Conservation (phyloP, 2,888 invertebrate genomes). For the Autographa pulchrina region DNA sequence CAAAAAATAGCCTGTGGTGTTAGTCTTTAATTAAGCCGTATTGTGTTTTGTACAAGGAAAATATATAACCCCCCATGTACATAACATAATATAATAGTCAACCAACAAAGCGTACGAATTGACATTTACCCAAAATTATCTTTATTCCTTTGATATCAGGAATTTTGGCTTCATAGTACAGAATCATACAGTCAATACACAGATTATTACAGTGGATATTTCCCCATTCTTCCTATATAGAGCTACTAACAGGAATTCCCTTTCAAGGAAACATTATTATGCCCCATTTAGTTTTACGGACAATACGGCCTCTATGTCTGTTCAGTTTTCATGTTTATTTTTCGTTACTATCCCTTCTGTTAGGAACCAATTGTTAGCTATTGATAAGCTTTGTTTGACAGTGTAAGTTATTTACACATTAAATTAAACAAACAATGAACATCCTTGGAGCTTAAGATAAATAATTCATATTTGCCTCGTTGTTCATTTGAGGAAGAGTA, state of each 20-base stretch:
- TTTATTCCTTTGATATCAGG: too few relatives aligned
- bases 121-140: too few relatives aligned
- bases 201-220: slow-evolving; percentile 42
- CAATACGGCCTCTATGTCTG: slow-evolving; percentile 16
- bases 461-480: slow-evolving; percentile 40
- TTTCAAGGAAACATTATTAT: slow-evolving; percentile 60
- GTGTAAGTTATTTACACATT: slow-evolving; percentile 14
- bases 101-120: too few relatives aligned
- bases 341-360: background rate
- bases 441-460: slow-evolving; percentile 46
- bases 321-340: slow-evolving; percentile 21
- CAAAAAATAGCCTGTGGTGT: too few relatives aligned
- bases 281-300: slow-evolving; percentile 54
- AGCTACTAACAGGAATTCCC: slow-evolving; percentile 57
- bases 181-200: slow-evolving; percentile 6
- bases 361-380: slow-evolving; percentile 18
- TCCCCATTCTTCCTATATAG: slow-evolving; percentile 55
- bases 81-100: too few relatives aligned
- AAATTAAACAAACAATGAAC: slow-evolving; percentile 30
- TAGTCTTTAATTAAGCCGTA: background rate
- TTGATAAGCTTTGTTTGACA: slow-evolving; percentile 16
- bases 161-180: background rate
- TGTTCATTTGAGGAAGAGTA: slow-evolving; percentile 36
- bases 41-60: too few relatives aligned
- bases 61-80: too few relatives aligned